Evolutionary conservation across 2,113 vertebrate genomes (phyloP).

Genomic region (human (Homo sapiens)): GRCh38 chr2:28420501-28421000

Average conservation of each 20-base stretch:
- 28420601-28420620: neutral
- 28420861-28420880: neutral
- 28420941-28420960: no score
- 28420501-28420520: no score
- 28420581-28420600: neutral
- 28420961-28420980: neutral
- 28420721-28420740: slow-evolving; percentile 26
- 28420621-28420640: fast-evolving
- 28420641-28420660: neutral
- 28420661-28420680: neutral
- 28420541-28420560: neutral
- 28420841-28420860: neutral
- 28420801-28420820: neutral
- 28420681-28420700: neutral
- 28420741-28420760: slow-evolving; percentile 34
- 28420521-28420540: no score
- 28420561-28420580: neutral
- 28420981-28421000: fast-evolving
- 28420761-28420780: neutral
- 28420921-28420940: neutral
- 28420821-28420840: neutral
- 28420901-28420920: neutral
- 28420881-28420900: neutral
- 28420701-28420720: neutral
- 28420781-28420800: neutral